Evolutionary conservation across 2,113 vertebrate genomes (phyloP), one percentile per base, ranked within the genome.

Genomic region (Myxocyprinus asiaticus): DNA sequence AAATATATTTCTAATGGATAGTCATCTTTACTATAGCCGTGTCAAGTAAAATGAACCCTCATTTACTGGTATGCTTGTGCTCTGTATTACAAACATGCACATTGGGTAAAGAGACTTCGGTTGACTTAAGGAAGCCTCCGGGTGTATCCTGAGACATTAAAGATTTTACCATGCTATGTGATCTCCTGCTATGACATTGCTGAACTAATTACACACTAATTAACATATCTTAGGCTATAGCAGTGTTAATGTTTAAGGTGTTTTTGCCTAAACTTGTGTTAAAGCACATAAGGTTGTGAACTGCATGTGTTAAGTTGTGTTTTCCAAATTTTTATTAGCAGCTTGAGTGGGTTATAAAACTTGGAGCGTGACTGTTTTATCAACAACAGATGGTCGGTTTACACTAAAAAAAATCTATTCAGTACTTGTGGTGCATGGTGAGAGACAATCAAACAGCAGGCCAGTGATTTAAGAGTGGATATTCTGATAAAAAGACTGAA

Each of bases 271-370:
- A n/a, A 45, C n/a, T 17, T 11, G 69, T 59, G 55, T 5, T 15
- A 59, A 45, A 59, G 55, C 43, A 47, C 69, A 72, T 72, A 7
- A 72, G 69, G 42, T 59, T 59, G 69, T 17, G 43, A 59, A 59
- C 55, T 59, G 69, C 15, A 59, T 59, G 55, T 47, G 55, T 45
- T 59, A 4, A 58, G n/a, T 8, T 10, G n/a, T n/a, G n/a, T 47
- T 56, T 59, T 71, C 51, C 56, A 51, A 33, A 72, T 59, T 59
- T n/a, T 72, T 59, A 47, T 59, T 11, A 6, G 42, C 69, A 22
- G 55, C 55, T 72, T 72, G 55, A 72, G 59, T 47, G 55, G n/a
- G 42, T 72, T 59, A 47, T 72, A 59, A 72, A 72, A 71, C 68
- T 71, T 58, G 56, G 33, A 73, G 44, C 9, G 43, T 73, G 71